Conservation (phyloP, 2,113 vertebrate species). For the Sakesphorus luctuosus region DNA sequence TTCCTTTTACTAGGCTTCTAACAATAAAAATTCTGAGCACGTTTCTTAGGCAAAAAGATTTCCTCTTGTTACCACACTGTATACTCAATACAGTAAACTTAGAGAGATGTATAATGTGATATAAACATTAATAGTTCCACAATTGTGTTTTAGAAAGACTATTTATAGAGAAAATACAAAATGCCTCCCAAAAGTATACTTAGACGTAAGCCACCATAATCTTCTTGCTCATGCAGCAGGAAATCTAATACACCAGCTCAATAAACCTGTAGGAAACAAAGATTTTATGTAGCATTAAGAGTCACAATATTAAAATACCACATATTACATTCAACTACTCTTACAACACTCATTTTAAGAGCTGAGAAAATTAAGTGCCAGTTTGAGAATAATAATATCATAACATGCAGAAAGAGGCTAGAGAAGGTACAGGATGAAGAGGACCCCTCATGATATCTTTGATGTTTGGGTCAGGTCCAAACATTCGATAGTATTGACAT, state of each 20-base stretch:
- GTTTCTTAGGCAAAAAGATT: conserved; percentile 68
- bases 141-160: conserved; percentile 84
- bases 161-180: conserved; percentile 87
- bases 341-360: conserved; percentile 77
- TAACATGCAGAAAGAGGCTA: background rate
- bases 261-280: conserved; percentile 93
- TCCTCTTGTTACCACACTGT: conserved; percentile 62
- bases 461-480: background rate
- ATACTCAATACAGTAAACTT: conserved; percentile 72
- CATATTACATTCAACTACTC: conserved; percentile 77
- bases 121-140: conserved; percentile 84
- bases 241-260: conserved; percentile 94
- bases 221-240: conserved; percentile 97
- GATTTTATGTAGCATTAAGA: conserved; percentile 87
- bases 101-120: conserved; percentile 78
- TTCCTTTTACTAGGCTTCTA: conserved; percentile 51
- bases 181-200: conserved; percentile 90
- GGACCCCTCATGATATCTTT: background rate
- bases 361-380: conserved; percentile 70
- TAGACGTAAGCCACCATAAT: conserved; percentile 97
- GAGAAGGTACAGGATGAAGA: background rate
- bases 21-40: conserved; percentile 55
- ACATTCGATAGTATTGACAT: background rate
- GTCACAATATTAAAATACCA: conserved; percentile 81
- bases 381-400: conserved; percentile 68